These are phyloP conservation scores for Ophonus ardosiacus DNA, from an alignment of 2,888 invertebrate species.

Conservation along the genomic window DNA sequence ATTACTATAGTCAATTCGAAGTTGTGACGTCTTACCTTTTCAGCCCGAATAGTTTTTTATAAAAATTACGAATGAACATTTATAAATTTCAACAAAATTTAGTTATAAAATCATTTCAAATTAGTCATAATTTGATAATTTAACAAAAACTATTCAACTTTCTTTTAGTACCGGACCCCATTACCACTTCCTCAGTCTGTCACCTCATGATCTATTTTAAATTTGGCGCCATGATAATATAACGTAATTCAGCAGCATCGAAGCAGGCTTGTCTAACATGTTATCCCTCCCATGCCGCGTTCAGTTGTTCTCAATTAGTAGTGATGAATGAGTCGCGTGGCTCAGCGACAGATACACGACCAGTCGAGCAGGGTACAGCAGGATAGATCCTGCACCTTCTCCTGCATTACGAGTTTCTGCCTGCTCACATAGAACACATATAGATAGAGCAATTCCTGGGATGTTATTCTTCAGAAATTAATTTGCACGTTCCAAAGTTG, in stretches of 20 bases:
- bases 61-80: too few relatives aligned
- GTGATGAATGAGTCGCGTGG: constrained; percentile 59
- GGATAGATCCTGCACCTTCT: neutral
- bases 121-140: too few relatives aligned
- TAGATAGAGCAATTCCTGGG: neutral
- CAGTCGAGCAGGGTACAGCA: neutral
- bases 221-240: neutral
- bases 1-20: too few relatives aligned
- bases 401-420: neutral
- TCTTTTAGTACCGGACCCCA: too few relatives aligned
- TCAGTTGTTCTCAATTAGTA: constrained; percentile 56
- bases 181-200: too few relatives aligned
- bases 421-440: neutral
- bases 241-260: constrained; percentile 8
- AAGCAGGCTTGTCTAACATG: constrained; percentile 42
- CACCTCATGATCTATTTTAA: neutral
- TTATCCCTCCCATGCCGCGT: constrained; percentile 13
- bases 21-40: too few relatives aligned
- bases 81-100: too few relatives aligned
- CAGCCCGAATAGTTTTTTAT: too few relatives aligned
- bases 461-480: constrained; percentile 36
- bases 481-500: neutral
- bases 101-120: too few relatives aligned
- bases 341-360: constrained; percentile 60
- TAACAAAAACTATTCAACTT: too few relatives aligned